Evolutionary conservation across 2,888 invertebrate species (phyloP).

Genomic region (Campaea margaritaria): DNA sequence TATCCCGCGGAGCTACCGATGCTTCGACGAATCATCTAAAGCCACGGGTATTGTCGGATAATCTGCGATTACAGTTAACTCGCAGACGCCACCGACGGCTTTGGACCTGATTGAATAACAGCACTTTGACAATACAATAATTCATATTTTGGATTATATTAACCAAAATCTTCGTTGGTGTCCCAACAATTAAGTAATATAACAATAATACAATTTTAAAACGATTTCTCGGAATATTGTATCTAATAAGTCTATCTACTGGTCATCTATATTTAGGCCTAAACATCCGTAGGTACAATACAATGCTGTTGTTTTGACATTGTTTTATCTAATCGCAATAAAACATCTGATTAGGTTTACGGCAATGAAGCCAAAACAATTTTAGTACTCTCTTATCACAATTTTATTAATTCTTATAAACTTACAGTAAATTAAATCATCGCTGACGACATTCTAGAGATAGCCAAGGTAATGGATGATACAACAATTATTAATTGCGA

Average conservation of each 20-base stretch:
- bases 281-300: slow-evolving; percentile 17
- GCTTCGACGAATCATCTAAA: slow-evolving; percentile 14
- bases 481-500: slow-evolving; percentile 6
- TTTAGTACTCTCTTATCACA: slow-evolving; percentile 1
- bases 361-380: slow-evolving; percentile 11
- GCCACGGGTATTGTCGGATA: slow-evolving; percentile 2
- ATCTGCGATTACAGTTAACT: slow-evolving; percentile 7
- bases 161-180: background rate
- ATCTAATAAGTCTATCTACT: background rate
- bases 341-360: slow-evolving; percentile 16
- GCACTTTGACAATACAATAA: background rate
- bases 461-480: slow-evolving; percentile 6
- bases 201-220: background rate
- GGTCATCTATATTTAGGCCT: slow-evolving; percentile 23
- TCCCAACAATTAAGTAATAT: background rate
- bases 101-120: background rate
- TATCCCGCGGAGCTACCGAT: slow-evolving; percentile 5
- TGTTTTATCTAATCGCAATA: slow-evolving; percentile 16
- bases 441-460: slow-evolving; percentile 6
- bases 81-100: slow-evolving; percentile 2
- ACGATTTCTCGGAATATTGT: no score
- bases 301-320: slow-evolving; percentile 21
- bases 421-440: slow-evolving; percentile 18
- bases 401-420: slow-evolving; percentile 12
- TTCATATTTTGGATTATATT: background rate